Conservation (phyloP, 1,140 invertebrate species). For the Drosophila lacteicornis region DNA sequence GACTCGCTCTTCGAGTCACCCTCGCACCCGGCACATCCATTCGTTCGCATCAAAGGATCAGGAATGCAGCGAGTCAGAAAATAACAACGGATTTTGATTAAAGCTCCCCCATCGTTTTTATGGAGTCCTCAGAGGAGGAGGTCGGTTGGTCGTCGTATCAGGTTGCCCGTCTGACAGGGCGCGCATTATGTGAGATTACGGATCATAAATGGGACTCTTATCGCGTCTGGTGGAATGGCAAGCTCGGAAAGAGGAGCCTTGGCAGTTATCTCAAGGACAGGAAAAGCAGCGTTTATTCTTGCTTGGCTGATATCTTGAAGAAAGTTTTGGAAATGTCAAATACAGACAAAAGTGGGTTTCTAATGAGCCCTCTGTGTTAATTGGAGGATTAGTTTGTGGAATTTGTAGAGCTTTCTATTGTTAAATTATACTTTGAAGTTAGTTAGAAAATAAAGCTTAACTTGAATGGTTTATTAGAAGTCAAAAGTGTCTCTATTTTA, state of each 20-base stretch:
- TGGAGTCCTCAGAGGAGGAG: constrained; percentile 61
- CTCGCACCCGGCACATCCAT: constrained; percentile 64
- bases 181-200: constrained; percentile 84
- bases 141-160: constrained; percentile 55
- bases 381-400: neutral
- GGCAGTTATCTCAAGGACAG: constrained; percentile 3
- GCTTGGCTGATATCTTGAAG: constrained; percentile 8
- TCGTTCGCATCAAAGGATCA: constrained; percentile 85
- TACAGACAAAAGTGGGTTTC: neutral
- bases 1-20: constrained; percentile 56
- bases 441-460: no score
- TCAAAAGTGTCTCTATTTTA: no score
- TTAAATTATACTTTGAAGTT: neutral
- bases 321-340: constrained; percentile 1
- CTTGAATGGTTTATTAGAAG: neutral
- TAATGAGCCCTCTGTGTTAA: neutral
- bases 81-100: constrained; percentile 86
- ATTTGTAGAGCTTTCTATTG: neutral
- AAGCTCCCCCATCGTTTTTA: constrained; percentile 80
- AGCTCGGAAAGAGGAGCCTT: neutral
- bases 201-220: constrained; percentile 85
- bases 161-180: constrained; percentile 68
- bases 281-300: neutral
- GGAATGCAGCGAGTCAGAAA: constrained; percentile 85
- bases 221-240: constrained; percentile 50